Conservation (phyloP, 2,888 invertebrate genomes). For the Zhengitettix transpicula region DNA sequence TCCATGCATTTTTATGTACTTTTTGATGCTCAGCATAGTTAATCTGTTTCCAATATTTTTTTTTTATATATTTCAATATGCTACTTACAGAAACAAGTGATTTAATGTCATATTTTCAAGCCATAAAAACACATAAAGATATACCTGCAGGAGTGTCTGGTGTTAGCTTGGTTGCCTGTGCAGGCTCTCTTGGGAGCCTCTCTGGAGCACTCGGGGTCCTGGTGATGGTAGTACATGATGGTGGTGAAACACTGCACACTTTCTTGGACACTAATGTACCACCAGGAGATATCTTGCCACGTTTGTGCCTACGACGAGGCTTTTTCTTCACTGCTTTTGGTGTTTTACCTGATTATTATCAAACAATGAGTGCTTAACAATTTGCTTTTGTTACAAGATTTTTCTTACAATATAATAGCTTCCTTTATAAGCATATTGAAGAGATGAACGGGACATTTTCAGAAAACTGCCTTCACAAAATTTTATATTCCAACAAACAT, state of each 20-base stretch:
- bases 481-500: no score
- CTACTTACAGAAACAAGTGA: neutral
- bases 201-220: neutral
- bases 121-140: neutral
- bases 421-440: no score
- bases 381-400: no score
- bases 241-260: neutral
- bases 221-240: neutral
- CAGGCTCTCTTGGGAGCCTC: constrained; percentile 1
- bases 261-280: neutral
- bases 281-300: constrained; percentile 18
- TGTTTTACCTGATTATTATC: constrained; percentile 16
- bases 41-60: no score
- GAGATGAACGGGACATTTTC: no score
- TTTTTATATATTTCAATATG: no score
- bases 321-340: constrained; percentile 25
- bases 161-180: constrained; percentile 4
- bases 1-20: no score
- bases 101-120: neutral
- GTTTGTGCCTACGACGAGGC: constrained; percentile 24
- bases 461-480: no score
- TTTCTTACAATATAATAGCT: no score
- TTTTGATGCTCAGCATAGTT: no score
- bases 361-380: no score
- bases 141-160: neutral